Evolutionary conservation across 1,140 invertebrate genomes (phyloP), one percentile per base, ranked within the genome.

Genomic region (Leptopilina boulardi): DNA sequence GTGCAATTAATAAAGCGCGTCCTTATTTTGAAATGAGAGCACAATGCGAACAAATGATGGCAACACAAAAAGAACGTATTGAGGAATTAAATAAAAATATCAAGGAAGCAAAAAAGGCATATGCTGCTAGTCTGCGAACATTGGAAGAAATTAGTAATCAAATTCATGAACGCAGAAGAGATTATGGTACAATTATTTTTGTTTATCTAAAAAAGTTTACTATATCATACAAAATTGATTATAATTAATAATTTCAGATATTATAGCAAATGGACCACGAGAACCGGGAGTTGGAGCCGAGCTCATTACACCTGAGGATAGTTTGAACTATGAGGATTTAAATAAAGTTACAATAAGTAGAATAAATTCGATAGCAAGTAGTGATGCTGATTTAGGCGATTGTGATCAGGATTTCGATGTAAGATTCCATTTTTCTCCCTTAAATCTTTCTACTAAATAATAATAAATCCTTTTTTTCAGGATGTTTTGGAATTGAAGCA

Each of bases 81-180:
- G 94, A 95, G 78, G 92, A 94, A 54, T 89, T 98, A 70, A 96
- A 98, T 86, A 93, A 93, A 84, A 94, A 94, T 76, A 96, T 99
- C 23, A 90, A 93, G 54, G 93, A 94, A 77, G 94, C 95, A 0
- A 99, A 99, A 89, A 91, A 93, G 79, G 94, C 94, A 74, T 98
- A 98, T 88, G 93, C 97, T 0, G 93, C 94, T 73, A 96, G 97
- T 8, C 90, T 99, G n/a, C 93, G 94, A 71, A 95, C 95, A 84
- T 91, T 99, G 11, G 98, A 99, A 91, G 93, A 95, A 84, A 98
- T 99, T 83, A 98, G 97, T 81, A 97, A 98, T 91, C 96, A 98
- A 89, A 98, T 99, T 85, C 97, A 99, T 91, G 86, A 93, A 91
- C 75, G 91, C 89, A 74, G 93, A 92, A 89, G 91, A 93, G 88